Evolutionary conservation across 1,140 invertebrate genomes (phyloP), one percentile per base, ranked within the genome.

Genomic region (Halyomorpha halys): DNA sequence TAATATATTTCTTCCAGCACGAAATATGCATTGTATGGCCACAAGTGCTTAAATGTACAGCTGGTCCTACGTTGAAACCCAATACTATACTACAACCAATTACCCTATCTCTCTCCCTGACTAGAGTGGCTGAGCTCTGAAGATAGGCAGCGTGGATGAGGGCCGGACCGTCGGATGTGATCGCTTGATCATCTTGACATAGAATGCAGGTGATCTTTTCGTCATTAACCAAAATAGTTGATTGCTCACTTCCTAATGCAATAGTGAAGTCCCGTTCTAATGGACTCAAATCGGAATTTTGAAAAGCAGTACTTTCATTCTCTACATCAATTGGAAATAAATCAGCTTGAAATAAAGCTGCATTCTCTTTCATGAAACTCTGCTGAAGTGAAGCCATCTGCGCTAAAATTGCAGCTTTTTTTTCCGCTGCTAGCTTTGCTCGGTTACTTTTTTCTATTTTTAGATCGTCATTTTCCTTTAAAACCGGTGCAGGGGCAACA

Each of bases 21-120:
- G 83, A 78, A 62, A 86, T 85, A 76, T 99, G 97, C 91, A 99
- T 97, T 3, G 94, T 87, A 75, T 99, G 97, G 6, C 96, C 94
- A 78, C 97, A 99, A 14, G 91, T 94, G 66, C 89, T 90, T 6
- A 90, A 87, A 73, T 95, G 86, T 11, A 91, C 84, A 19, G 89
- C 91, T 23, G 84, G 82, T 16, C 83, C 82, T 21, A 94, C 75
- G 67, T 86, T 85, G 14, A 83, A 75, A 1, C 84, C 80, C 47
- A 89, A 59, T 23, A 27, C 6, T 27, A 23, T 27, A 69, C 71
- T 68, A 47, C 72, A 71, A 62, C 77, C 73, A 9, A 1, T 6
- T 59, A n/a, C 21, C 21, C n/a, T 21, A 49, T 49, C 5, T 13
- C n/a, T 19, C 23, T 25, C 21, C 11, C 21, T 21, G n/a, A 19